Evolutionary conservation across 2,113 vertebrate genomes (phyloP), one percentile per base, ranked within the genome.

Genomic region (Lampris incognitus): DNA sequence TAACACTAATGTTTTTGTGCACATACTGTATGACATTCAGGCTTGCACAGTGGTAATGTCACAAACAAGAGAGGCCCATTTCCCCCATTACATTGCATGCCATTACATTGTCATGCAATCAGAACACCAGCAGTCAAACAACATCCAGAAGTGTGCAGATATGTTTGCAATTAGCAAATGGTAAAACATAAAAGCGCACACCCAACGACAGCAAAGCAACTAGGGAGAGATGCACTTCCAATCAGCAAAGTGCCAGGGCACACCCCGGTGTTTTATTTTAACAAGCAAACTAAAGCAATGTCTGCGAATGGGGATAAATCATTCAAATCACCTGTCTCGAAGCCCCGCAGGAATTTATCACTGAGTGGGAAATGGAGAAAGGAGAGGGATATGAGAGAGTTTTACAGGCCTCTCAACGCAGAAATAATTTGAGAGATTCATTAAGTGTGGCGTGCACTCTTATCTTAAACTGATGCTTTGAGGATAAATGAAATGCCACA

Each of bases 231-330:
- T 89, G 83, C 65, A 78, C 83, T 57, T 62, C 82, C 85, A 92
- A 91, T 92, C 90, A 92, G 86, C 66, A 76, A 92, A 94, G 84
- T 90, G 88, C 75, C 58, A 57, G 55, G 40, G 51, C 49, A 72
- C 77, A 72, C 69, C 61, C 51, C 57, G 48, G 44, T 51, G 58
- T 64, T 88, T 89, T 83, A 82, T 79, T 88, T 87, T 87, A 81
- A 85, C 78, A 86, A 78, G 82, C 65, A 85, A 91, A 82, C 68
- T 61, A 77, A 85, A 85, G 83, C 77, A 84, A 89, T 88, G 85
- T 86, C 76, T 74, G 74, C 76, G 72, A 74, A 67, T 72, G 59
- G 40, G 58, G 65, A 79, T 93, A 90, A 91, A 93, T 93, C 84
- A 89, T 83, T 88, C 72, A 79, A 81, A 89, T 91, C 76, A 87